Conservation (phyloP, 2,888 invertebrate species). For the Caenorhabditis sp. region DNA sequence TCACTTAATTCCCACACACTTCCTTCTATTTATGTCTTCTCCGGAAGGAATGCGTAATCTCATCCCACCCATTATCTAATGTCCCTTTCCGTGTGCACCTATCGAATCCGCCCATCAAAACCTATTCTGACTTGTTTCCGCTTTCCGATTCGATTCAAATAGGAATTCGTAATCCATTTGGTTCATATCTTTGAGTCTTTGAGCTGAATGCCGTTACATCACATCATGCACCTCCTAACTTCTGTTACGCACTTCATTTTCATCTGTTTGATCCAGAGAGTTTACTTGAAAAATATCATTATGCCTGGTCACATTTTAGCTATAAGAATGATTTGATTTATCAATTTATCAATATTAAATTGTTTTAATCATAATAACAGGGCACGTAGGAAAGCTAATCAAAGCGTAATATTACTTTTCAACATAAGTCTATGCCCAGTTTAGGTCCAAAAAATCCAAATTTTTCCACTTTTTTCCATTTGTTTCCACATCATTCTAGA, state of each 20-base stretch:
- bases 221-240: neutral
- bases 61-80: slow-evolving; percentile 3
- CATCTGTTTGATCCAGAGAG: no score
- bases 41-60: slow-evolving; percentile 30
- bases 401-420: slow-evolving; percentile 14
- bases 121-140: slow-evolving; percentile 12
- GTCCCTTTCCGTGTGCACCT: slow-evolving; percentile 34
- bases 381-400: no score
- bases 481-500: slow-evolving; percentile 9
- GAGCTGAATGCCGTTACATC: slow-evolving; percentile 29
- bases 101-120: slow-evolving; percentile 19
- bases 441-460: no score
- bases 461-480: no score
- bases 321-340: slow-evolving; percentile 5
- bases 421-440: neutral
- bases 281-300: no score
- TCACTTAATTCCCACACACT: no score
- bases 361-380: no score
- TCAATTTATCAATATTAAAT: neutral
- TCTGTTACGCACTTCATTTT: no score
- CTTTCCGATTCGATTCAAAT: slow-evolving; percentile 45
- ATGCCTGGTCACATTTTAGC: no score
- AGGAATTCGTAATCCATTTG: slow-evolving; percentile 40
- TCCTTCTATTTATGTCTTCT: neutral
- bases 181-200: slow-evolving; percentile 34